phyloP scores from a whole-genome alignment of 2,888 invertebrate genomes.

The Hesperia comma region DNA sequence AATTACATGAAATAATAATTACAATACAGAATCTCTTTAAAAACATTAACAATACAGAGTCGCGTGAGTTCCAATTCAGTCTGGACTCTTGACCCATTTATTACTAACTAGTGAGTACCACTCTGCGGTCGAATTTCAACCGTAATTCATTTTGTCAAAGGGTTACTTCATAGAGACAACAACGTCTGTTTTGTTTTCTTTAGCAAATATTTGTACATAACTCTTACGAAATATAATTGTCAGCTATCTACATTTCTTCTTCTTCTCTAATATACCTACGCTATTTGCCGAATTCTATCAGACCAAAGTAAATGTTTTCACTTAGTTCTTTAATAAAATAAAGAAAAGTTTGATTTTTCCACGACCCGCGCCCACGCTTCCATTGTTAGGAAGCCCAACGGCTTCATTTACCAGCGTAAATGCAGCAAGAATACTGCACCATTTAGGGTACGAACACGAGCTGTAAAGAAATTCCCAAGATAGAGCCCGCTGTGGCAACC shows the following conservation, averaged over 20 bases:
- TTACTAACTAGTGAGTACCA: neutral
- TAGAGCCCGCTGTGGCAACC: conserved; percentile 69
- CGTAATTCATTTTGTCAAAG: too few relatives aligned
- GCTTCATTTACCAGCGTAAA: conserved; percentile 1
- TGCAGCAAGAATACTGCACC: conserved; percentile 30
- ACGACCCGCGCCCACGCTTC: neutral
- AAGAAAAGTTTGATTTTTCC: neutral
- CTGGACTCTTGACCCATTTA: neutral
- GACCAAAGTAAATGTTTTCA: neutral
- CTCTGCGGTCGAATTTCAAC: too few relatives aligned
- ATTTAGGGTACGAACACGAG: conserved; percentile 18
- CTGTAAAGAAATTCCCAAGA: conserved; percentile 57
- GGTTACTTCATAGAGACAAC: too few relatives aligned
- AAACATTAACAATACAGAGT: too few relatives aligned
- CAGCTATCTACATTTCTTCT: too few relatives aligned
- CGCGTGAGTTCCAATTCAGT: neutral
- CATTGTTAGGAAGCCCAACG: neutral
- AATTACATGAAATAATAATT: too few relatives aligned
- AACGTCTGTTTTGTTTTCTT: too few relatives aligned
- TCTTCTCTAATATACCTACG: too few relatives aligned
- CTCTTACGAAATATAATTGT: too few relatives aligned
- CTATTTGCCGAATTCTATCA: neutral
- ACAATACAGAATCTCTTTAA: too few relatives aligned
- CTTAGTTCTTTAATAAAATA: neutral
- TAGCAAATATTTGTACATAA: too few relatives aligned